Percentiles rank a stretch among this genome's conserved stretches.
Evolutionary conservation across 2,888 invertebrate species (phyloP).

Genomic region (Drosophila maculinotata): DNA sequence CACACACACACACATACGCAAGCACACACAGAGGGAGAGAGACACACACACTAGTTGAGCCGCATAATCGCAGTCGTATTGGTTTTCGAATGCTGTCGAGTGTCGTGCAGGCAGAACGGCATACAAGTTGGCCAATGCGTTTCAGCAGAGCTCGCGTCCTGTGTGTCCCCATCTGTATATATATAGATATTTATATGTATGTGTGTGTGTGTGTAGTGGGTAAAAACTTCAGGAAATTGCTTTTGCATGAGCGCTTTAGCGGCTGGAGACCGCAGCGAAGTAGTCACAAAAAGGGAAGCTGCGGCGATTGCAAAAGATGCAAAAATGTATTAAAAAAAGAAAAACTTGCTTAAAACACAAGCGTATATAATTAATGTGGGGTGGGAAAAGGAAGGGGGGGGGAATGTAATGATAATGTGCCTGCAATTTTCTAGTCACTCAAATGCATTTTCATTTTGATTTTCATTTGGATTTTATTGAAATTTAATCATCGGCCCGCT

Average conservation of each 20-base stretch:
- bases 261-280: constrained; percentile 37
- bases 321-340: constrained; percentile 34
- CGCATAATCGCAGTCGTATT: constrained; percentile 74
- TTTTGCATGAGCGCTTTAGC: constrained; percentile 76
- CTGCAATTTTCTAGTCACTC: constrained; percentile 47
- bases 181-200: constrained; percentile 5
- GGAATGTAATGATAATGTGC: constrained; percentile 30
- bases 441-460: constrained; percentile 35
- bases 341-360: constrained; percentile 15
- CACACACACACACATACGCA: constrained; percentile 21
- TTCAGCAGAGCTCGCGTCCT: constrained; percentile 49
- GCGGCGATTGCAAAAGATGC: constrained; percentile 66
- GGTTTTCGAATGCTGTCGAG: constrained; percentile 64
- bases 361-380: constrained; percentile 21
- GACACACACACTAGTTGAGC: constrained; percentile 22
- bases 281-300: constrained; percentile 69
- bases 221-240: constrained; percentile 80
- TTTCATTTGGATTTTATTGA: constrained; percentile 43
- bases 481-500: constrained; percentile 53
- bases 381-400: neutral
- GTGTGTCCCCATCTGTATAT: constrained; percentile 7
- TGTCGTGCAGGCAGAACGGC: constrained; percentile 50
- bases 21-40: constrained; percentile 9
- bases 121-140: constrained; percentile 61
- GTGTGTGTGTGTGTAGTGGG: constrained; percentile 39